phyloP scores from a whole-genome alignment of 2,797 vertebrate species.

The Aldrovandia affinis region DNA sequence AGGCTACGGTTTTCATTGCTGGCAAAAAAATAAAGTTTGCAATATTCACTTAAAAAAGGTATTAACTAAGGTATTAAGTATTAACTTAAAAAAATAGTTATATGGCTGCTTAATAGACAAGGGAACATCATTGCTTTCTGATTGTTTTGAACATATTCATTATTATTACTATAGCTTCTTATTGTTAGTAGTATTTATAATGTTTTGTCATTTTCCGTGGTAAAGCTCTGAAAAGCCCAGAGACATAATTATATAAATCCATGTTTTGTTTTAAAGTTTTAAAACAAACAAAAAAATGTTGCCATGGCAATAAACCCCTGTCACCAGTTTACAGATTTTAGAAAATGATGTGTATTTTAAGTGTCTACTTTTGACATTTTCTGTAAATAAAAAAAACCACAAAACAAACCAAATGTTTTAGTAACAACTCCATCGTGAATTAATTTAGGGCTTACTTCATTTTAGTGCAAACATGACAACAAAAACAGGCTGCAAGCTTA shows the following conservation, averaged over 20 bases:
- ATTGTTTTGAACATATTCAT: not conserved
- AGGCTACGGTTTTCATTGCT: conserved; percentile 47
- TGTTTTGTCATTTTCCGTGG: not conserved
- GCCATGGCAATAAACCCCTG: no score
- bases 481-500: not conserved
- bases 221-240: not conserved
- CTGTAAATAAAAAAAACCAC: no score
- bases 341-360: no score
- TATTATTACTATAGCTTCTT: not conserved
- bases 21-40: conserved; percentile 69
- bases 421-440: not conserved
- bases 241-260: not conserved
- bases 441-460: not conserved
- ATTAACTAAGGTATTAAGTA: conserved; percentile 55
- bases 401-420: not conserved
- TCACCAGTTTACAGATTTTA: no score
- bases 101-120: not conserved
- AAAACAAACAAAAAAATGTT: not conserved
- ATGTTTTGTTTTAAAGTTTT: not conserved
- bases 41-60: conserved; percentile 58
- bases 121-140: not conserved
- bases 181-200: not conserved
- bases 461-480: not conserved
- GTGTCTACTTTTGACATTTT: no score
- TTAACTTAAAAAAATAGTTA: not conserved